These are phyloP conservation scores for Ia io DNA, from an alignment of 2,113 vertebrate genomes.

Conservation along the genomic window DNA sequence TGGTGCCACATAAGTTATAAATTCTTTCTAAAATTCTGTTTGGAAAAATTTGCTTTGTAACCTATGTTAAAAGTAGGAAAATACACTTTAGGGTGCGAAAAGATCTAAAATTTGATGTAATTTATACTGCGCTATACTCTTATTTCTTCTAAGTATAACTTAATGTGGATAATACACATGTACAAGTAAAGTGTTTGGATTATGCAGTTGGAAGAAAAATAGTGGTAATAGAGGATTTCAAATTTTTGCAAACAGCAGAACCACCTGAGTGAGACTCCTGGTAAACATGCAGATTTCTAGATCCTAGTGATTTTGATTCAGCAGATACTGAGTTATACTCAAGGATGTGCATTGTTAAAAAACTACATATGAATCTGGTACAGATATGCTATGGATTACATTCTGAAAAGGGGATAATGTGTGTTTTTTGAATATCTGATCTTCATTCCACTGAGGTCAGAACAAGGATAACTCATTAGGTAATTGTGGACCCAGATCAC, in stretches of 20 bases:
- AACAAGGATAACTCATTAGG: background rate
- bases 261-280: background rate
- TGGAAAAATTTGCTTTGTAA: conserved; percentile 60
- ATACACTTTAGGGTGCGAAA: background rate
- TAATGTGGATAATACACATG: conserved; percentile 8
- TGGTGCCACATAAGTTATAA: background rate
- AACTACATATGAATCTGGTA: background rate
- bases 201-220: conserved; percentile 22
- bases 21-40: conserved; percentile 38
- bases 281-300: background rate
- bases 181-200: conserved; percentile 33
- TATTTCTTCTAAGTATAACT: conserved; percentile 30
- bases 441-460: background rate
- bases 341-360: background rate
- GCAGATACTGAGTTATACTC: background rate
- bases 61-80: conserved; percentile 22
- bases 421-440: conserved; percentile 8
- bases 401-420: background rate
- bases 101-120: conserved; percentile 12
- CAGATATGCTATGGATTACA: background rate
- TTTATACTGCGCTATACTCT: background rate
- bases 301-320: background rate
- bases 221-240: background rate
- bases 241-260: conserved; percentile 15
- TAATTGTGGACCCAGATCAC: background rate